These are phyloP conservation scores for Lasioglossum lativentre DNA, from an alignment of 2,888 invertebrate genomes.

Conservation along the genomic window DNA sequence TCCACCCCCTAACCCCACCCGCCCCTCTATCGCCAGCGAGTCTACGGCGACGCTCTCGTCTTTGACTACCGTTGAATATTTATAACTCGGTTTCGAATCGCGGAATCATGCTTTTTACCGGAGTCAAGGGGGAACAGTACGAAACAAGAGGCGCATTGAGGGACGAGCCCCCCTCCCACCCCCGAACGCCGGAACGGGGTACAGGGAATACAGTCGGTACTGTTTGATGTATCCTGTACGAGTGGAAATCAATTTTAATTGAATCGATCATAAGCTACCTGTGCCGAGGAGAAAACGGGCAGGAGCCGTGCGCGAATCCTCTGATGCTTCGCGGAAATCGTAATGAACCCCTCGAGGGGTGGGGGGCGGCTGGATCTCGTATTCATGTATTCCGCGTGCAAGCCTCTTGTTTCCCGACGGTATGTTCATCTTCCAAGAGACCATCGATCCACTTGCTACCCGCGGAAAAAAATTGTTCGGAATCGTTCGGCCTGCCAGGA, in stretches of 20 bases:
- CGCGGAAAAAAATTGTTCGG: constrained; percentile 18
- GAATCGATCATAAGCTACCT: constrained; percentile 61
- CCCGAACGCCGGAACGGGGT: not conserved
- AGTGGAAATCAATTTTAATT: constrained; percentile 69
- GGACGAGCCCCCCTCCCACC: not conserved
- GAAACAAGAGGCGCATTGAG: constrained; percentile 38
- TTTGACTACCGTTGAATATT: constrained; percentile 66
- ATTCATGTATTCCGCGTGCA: constrained; percentile 58
- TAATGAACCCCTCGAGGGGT: constrained; percentile 34
- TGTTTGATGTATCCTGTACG: constrained; percentile 65
- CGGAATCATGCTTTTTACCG: constrained; percentile 61
- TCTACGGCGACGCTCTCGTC: constrained; percentile 25
- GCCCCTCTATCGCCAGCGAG: constrained; percentile 5
- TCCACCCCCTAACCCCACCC: constrained; percentile 14
- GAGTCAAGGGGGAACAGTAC: constrained; percentile 45
- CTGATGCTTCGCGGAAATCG: constrained; percentile 2
- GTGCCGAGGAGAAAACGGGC: constrained; percentile 8
- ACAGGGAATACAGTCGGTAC: constrained; percentile 21
- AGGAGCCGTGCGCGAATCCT: not conserved
- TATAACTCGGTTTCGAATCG: constrained; percentile 68
- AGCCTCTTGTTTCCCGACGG: constrained; percentile 23
- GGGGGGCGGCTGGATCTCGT: constrained; percentile 22
- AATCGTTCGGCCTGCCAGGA: constrained; percentile 1
- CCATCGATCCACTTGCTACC: constrained; percentile 50
- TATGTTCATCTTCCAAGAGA: constrained; percentile 43